These are phyloP conservation scores for Ammodramus savannarum DNA, from an alignment of 2,113 vertebrate species.

Conservation along the genomic window DNA sequence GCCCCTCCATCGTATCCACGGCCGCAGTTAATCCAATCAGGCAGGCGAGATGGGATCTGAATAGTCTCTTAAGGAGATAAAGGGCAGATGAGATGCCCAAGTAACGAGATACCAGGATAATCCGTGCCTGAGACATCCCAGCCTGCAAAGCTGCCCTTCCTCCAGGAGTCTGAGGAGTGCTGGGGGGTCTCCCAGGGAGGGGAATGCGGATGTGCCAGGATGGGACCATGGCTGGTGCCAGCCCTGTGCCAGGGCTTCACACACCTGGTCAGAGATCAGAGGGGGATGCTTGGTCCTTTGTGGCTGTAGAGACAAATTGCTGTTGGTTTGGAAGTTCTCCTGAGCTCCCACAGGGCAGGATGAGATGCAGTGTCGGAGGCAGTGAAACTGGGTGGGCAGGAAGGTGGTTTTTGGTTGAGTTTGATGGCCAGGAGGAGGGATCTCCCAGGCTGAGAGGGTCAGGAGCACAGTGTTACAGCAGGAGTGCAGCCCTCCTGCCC, in stretches of 20 bases:
- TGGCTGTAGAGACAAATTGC: neutral
- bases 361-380: fast-evolving
- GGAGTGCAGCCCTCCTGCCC: fast-evolving
- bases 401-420: neutral
- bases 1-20: fast-evolving
- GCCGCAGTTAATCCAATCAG: neutral
- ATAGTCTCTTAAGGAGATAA: neutral
- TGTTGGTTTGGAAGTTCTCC: fast-evolving
- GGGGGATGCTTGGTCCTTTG: fast-evolving
- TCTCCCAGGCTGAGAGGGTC: neutral
- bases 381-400: neutral
- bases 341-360: neutral
- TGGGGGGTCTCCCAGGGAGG: neutral
- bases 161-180: neutral
- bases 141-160: neutral
- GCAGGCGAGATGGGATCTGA: neutral
- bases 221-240: no score
- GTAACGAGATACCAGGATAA: neutral
- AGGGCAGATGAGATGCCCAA: neutral
- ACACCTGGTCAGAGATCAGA: fast-evolving
- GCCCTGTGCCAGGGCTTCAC: neutral
- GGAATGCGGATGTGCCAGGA: fast-evolving
- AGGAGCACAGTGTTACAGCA: neutral
- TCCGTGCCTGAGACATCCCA: fast-evolving
- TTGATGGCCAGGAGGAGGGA: neutral